Percentiles rank a stretch among this genome's conserved stretches.
phyloP scores from a whole-genome alignment of 1,140 invertebrate species.

The Chrysopa pallens region DNA sequence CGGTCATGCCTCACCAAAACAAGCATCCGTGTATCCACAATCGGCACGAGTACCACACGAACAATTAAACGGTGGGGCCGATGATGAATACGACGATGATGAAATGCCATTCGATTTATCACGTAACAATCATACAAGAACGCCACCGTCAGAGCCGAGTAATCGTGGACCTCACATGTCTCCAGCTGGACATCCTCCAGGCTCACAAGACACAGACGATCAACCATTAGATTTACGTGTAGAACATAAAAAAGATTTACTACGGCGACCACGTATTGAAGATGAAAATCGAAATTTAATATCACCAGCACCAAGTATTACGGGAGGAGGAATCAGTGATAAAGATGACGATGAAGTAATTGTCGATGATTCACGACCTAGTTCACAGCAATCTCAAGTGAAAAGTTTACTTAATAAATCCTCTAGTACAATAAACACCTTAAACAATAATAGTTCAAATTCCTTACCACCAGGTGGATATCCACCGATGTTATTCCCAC shows the following conservation, averaged over 20 bases:
- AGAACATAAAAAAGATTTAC: conserved; percentile 49
- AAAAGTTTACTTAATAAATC: not conserved
- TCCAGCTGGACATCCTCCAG: conserved; percentile 27
- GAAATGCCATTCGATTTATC: conserved; percentile 39
- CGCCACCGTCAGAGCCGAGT: conserved; percentile 10
- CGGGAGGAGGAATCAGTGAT: conserved; percentile 12
- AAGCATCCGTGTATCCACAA: conserved; percentile 48
- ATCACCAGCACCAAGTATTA: conserved; percentile 30
- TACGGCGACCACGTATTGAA: conserved; percentile 22
- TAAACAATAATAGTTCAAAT: conserved; percentile 10
- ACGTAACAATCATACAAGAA: conserved; percentile 17
- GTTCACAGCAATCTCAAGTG: not conserved
- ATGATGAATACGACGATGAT: conserved; percentile 12
- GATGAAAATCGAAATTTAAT: conserved; percentile 62
- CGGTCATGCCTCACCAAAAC: conserved; percentile 46
- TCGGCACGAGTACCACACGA: conserved; percentile 31
- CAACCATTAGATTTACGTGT: conserved; percentile 69
- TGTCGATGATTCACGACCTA: conserved; percentile 2
- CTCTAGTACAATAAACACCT: conserved; percentile 2
- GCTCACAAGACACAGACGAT: conserved; percentile 30
- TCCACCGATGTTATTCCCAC: conserved; percentile 34
- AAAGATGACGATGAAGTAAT: conserved; percentile 13
- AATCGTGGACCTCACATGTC: conserved; percentile 27
- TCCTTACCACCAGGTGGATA: conserved; percentile 17
- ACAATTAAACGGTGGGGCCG: not conserved